Evolutionary conservation across 2,888 invertebrate species (phyloP).

Genomic region (Marronus borbonicus): DNA sequence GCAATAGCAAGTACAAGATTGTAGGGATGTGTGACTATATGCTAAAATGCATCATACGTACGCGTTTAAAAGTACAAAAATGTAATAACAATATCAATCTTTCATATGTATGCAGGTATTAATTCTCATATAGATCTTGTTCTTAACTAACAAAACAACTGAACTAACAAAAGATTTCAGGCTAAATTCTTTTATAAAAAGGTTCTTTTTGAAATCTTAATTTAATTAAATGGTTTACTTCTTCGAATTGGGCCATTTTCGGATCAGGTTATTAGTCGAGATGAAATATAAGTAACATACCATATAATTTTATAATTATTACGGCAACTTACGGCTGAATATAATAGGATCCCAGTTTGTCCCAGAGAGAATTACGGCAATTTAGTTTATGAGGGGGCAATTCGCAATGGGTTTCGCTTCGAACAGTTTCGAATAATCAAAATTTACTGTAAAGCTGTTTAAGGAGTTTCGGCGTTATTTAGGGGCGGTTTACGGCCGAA

Average conservation of each 20-base stretch:
- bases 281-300: slow-evolving; percentile 26
- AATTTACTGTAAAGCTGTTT: slow-evolving; percentile 48
- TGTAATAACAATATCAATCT: too few relatives aligned
- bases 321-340: slow-evolving; percentile 29
- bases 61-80: too few relatives aligned
- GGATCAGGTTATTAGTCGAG: slow-evolving; percentile 1
- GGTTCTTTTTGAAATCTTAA: too few relatives aligned
- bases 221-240: background rate
- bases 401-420: slow-evolving; percentile 43
- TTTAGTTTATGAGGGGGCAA: slow-evolving; percentile 51
- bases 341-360: slow-evolving; percentile 43
- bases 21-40: too few relatives aligned
- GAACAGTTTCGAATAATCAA: slow-evolving; percentile 49
- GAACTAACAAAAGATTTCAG: too few relatives aligned
- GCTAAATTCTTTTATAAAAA: too few relatives aligned
- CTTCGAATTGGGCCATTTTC: slow-evolving; percentile 15
- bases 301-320: slow-evolving; percentile 47
- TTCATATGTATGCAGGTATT: too few relatives aligned
- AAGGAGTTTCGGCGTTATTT: slow-evolving; percentile 44
- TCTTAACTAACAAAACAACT: too few relatives aligned
- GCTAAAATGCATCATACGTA: too few relatives aligned
- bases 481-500: slow-evolving; percentile 27
- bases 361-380: slow-evolving; percentile 49
- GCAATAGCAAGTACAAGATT: too few relatives aligned
- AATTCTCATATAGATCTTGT: too few relatives aligned